Percentiles rank a stretch among this genome's conserved stretches.
phyloP scores from a whole-genome alignment of 2,797 vertebrate species.

The Oryzias sinensis region DNA sequence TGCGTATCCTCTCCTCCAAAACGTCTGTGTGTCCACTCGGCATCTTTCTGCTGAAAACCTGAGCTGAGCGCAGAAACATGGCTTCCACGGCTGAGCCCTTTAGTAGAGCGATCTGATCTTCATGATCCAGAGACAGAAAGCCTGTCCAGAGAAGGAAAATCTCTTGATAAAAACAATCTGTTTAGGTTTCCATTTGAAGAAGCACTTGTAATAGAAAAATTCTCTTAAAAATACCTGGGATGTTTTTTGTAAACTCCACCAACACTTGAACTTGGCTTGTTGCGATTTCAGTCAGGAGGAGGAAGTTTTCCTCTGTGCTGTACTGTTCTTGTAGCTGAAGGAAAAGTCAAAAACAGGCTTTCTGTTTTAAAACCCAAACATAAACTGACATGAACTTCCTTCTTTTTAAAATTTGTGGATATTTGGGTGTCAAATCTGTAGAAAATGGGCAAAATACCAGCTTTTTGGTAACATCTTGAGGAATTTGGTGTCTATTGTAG shows the following conservation, averaged over 20 bases:
- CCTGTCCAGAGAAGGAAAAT: conserved; percentile 70
- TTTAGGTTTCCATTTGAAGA: background rate
- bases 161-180: background rate
- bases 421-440: background rate
- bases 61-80: conserved; percentile 96
- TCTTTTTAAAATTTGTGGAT: too few species aligned
- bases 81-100: conserved; percentile 98
- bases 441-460: conserved; percentile 77
- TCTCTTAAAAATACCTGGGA: conserved; percentile 84
- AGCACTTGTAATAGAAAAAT: background rate
- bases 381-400: too few species aligned
- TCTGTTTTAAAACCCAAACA: background rate
- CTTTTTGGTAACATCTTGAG: conserved; percentile 92
- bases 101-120: conserved; percentile 96
- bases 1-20: conserved; percentile 91
- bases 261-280: conserved; percentile 96
- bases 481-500: conserved; percentile 90
- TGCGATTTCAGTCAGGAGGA: conserved; percentile 97
- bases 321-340: conserved; percentile 90
- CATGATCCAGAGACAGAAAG: conserved; percentile 92
- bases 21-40: conserved; percentile 84
- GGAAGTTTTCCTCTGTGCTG: conserved; percentile 93
- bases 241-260: conserved; percentile 97
- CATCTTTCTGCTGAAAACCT: conserved; percentile 90
- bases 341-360: conserved; percentile 6